Percentiles rank a stretch among this genome's conserved stretches.
Conservation (phyloP, 2,113 vertebrate species). For the Cochlearius cochlearius region DNA sequence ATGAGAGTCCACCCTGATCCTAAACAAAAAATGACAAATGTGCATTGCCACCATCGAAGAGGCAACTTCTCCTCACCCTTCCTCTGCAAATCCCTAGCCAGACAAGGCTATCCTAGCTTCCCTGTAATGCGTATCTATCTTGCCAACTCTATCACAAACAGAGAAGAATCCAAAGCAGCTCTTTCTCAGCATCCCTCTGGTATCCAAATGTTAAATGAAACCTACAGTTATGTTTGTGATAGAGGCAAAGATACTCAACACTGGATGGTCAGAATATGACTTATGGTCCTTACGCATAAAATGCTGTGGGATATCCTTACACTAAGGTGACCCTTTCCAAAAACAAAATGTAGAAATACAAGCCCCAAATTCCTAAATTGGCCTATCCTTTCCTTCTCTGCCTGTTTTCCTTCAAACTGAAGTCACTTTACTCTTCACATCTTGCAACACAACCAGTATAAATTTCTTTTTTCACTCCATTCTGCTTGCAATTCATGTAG, state of each 20-base stretch:
- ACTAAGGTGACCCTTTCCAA: background rate
- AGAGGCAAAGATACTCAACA: background rate
- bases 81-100: background rate
- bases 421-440: background rate
- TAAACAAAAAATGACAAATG: background rate
- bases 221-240: background rate
- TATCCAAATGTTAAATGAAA: background rate
- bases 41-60: rapidly evolving
- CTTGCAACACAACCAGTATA: background rate
- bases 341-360: background rate
- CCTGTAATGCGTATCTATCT: background rate
- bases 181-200: background rate
- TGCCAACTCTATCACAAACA: background rate
- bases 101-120: background rate
- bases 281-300: background rate
- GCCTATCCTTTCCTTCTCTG: background rate
- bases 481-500: background rate
- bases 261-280: background rate
- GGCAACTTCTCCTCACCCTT: background rate
- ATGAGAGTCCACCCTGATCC: background rate
- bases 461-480: background rate
- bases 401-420: background rate
- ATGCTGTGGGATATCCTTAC: background rate
- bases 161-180: background rate
- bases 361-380: background rate